Evolutionary conservation across 2,888 invertebrate species (phyloP).

Genomic region (Leptinotarsa tumamoca): DNA sequence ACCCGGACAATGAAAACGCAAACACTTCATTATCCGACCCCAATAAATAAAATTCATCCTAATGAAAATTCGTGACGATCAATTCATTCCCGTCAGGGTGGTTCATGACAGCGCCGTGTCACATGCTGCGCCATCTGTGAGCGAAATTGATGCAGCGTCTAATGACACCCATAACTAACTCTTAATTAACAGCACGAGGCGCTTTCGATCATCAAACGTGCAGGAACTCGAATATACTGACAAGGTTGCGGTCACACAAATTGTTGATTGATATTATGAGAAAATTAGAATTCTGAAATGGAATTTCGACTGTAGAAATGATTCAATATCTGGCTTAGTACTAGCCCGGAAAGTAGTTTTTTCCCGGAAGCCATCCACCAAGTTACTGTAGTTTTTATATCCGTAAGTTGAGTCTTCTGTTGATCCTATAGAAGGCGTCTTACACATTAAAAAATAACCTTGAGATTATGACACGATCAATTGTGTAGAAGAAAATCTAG

Average conservation of each 20-base stretch:
- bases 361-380: too few species aligned
- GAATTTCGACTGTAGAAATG: too few species aligned
- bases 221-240: slow-evolving; percentile 35
- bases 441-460: too few species aligned
- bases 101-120: slow-evolving; percentile 44
- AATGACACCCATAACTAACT: slow-evolving; percentile 58
- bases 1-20: slow-evolving; percentile 26
- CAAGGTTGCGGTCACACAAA: not conserved
- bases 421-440: too few species aligned
- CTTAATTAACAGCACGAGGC: slow-evolving; percentile 63
- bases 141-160: slow-evolving; percentile 45
- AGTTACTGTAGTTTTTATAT: too few species aligned
- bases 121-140: slow-evolving; percentile 47
- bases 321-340: too few species aligned
- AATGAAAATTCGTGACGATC: slow-evolving; percentile 37
- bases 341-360: too few species aligned
- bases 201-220: slow-evolving; percentile 48
- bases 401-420: too few species aligned
- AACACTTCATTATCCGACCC: slow-evolving; percentile 32
- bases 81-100: slow-evolving; percentile 31
- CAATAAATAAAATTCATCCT: slow-evolving; percentile 30
- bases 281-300: too few species aligned
- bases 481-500: too few species aligned
- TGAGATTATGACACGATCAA: too few species aligned
- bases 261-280: too few species aligned